Conservation (phyloP, 2,797 vertebrate species). For the Holocentrus rufus region DNA sequence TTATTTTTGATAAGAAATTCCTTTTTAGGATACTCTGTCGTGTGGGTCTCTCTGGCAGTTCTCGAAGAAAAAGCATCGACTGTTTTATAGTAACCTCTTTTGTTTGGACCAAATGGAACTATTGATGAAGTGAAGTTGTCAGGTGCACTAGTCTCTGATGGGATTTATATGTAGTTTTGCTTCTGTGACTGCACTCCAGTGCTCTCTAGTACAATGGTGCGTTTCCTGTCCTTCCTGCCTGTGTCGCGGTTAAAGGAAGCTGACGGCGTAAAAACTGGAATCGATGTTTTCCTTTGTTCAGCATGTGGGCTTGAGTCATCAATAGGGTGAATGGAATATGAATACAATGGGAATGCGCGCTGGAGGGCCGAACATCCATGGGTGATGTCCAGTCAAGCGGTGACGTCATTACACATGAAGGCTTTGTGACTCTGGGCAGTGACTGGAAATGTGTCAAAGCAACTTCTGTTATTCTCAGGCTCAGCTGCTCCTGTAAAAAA, state of each 20-base stretch:
- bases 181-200: constrained; percentile 31
- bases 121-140: neutral
- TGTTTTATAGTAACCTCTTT: neutral
- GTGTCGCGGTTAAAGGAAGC: constrained; percentile 67
- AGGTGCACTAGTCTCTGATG: constrained; percentile 12
- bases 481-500: constrained; percentile 7
- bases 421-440: constrained; percentile 37
- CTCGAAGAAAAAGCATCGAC: neutral
- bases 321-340: constrained; percentile 53
- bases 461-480: constrained; percentile 8
- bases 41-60: neutral
- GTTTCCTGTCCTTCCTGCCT: constrained; percentile 67
- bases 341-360: constrained; percentile 62
- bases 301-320: constrained; percentile 73
- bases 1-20: neutral
- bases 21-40: constrained; percentile 9
- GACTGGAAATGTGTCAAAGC: constrained; percentile 54
- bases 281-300: constrained; percentile 62
- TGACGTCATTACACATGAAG: constrained; percentile 57
- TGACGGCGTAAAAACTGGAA: constrained; percentile 61
- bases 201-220: constrained; percentile 58
- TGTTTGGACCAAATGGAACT: neutral
- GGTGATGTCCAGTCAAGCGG: constrained; percentile 32
- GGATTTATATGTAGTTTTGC: constrained; percentile 20
- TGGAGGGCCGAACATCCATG: constrained; percentile 34